A percentile compares a stretch with the other conserved stretches of the same genome.
Conservation (phyloP, 2,797 vertebrate genomes). For the Notamacropus eugenii region DNA sequence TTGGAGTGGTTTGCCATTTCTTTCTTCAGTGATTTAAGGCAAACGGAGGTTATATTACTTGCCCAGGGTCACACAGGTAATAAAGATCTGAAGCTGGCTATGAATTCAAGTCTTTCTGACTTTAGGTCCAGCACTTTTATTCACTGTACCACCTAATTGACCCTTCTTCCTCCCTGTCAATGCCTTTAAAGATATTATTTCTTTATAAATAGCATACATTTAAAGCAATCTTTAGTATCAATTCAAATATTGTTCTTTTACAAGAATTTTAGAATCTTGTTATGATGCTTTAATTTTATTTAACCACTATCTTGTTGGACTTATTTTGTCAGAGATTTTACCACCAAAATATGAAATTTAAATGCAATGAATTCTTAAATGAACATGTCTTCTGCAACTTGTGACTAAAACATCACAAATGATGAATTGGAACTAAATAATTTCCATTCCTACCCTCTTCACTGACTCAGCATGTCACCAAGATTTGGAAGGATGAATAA, state of each 20-base stretch:
- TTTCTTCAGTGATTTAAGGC: neutral
- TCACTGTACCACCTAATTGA: neutral
- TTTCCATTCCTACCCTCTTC: neutral
- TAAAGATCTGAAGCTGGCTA: neutral
- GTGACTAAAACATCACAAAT: neutral
- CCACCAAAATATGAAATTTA: neutral
- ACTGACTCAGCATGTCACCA: neutral
- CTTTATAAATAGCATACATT: neutral
- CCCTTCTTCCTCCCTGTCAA: neutral
- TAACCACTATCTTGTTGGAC: neutral
- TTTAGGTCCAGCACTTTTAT: neutral
- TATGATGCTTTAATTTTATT: conserved; percentile 3
- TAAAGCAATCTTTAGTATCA: neutral
- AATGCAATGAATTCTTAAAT: conserved; percentile 15
- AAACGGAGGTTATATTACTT: neutral
- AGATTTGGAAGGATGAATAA: conserved; percentile 12
- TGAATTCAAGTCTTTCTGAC: neutral
- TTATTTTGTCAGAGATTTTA: conserved; percentile 5
- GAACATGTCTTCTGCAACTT: neutral
- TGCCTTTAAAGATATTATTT: neutral
- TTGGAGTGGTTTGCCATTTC: neutral
- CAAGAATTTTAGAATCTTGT: conserved; percentile 22
- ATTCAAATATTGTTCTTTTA: neutral
- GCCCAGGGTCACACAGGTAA: neutral
- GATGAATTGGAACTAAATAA: neutral